A percentile compares a stretch with the other conserved stretches of the same genome.
Conservation (phyloP, 1,140 invertebrate genomes). For the Pentalonia nigronervosa region DNA sequence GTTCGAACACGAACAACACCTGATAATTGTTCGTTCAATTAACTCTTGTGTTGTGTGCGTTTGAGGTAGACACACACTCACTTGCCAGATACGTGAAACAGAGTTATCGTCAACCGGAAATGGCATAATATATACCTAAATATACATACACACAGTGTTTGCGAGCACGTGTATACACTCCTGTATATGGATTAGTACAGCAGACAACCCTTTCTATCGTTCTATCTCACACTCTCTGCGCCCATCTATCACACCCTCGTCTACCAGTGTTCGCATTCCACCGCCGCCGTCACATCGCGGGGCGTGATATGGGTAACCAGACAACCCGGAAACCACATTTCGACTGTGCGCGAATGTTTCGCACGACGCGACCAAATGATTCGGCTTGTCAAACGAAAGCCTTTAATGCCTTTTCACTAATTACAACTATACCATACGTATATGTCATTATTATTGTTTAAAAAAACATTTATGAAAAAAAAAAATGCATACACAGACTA, state of each 20-base stretch:
- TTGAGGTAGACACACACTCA: background rate
- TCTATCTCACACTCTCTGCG: background rate
- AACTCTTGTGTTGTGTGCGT: background rate
- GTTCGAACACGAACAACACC: background rate
- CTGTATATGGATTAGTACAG: background rate
- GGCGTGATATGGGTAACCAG: background rate
- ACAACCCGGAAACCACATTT: constrained; percentile 22
- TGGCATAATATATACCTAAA: background rate
- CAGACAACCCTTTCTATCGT: background rate
- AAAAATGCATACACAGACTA: background rate
- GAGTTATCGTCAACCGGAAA: constrained; percentile 9
- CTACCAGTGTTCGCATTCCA: background rate
- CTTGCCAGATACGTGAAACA: background rate
- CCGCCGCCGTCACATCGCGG: background rate
- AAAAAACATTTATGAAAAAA: background rate
- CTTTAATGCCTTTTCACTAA: constrained; percentile 38
- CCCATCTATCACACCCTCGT: background rate
- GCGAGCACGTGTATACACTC: background rate
- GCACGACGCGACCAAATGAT: background rate
- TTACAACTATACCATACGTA: background rate
- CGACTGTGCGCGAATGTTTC: background rate
- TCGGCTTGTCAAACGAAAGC: constrained; percentile 32
- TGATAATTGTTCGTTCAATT: constrained; percentile 32
- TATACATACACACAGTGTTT: background rate
- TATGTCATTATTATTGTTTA: background rate